Conservation (phyloP, 2,113 vertebrate genomes). For the Coregonus clupeaformis region DNA sequence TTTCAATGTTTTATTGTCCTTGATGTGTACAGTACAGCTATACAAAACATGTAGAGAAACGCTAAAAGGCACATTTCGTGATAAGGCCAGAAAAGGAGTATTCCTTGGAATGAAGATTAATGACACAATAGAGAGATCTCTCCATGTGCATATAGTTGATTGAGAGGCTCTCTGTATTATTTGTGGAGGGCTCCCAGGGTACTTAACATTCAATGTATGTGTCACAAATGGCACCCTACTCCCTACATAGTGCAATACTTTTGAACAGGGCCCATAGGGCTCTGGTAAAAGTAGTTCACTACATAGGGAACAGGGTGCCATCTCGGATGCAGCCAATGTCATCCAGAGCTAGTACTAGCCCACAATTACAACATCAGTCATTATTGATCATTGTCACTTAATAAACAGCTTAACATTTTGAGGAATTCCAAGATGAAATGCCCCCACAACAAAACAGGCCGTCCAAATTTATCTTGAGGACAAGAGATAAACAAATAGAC, state of each 20-base stretch:
- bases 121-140: slow-evolving; percentile 46
- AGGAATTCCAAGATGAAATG: slow-evolving; percentile 57
- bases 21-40: background rate
- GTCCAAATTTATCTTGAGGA: slow-evolving; percentile 46
- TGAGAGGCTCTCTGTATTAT: slow-evolving; percentile 40
- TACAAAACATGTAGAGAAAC: slow-evolving; percentile 37
- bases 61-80: slow-evolving; percentile 60
- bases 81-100: slow-evolving; percentile 22
- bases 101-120: slow-evolving; percentile 63
- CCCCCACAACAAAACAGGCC: slow-evolving; percentile 33
- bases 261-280: no score
- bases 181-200: slow-evolving; percentile 23
- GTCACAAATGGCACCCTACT: background rate
- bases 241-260: no score
- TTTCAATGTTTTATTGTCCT: background rate
- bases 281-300: no score
- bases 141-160: slow-evolving; percentile 42
- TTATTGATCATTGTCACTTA: slow-evolving; percentile 74
- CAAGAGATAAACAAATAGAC: slow-evolving; percentile 11
- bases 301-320: no score
- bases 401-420: slow-evolving; percentile 67
- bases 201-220: slow-evolving; percentile 60
- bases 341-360: slow-evolving; percentile 48
- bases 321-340: slow-evolving; percentile 28
- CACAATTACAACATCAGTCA: slow-evolving; percentile 73